Percentiles rank a stretch among this genome's conserved stretches.
phyloP scores from a whole-genome alignment of 1,140 invertebrate species.

The Drosophila rufa region DNA sequence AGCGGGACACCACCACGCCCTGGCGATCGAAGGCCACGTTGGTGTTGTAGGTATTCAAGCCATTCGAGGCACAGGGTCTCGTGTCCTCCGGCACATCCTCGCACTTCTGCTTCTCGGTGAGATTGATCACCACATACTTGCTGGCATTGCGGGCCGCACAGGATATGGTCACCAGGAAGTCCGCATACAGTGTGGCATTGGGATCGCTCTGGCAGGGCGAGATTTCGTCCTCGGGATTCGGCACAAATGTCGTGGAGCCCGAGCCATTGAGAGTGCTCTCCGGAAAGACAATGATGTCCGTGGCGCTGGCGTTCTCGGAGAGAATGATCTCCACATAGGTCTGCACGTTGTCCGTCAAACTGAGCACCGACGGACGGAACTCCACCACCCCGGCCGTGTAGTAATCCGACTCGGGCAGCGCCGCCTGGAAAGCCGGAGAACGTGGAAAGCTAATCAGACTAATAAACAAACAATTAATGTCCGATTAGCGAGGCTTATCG shows the following conservation, averaged over 20 bases:
- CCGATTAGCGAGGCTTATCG: slow-evolving; percentile 15
- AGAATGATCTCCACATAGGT: slow-evolving; percentile 68
- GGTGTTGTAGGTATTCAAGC: slow-evolving; percentile 88
- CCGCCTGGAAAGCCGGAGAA: slow-evolving; percentile 64
- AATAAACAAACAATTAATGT: slow-evolving; percentile 22
- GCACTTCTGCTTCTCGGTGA: slow-evolving; percentile 88
- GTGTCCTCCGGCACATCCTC: slow-evolving; percentile 71
- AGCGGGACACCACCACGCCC: slow-evolving; percentile 87
- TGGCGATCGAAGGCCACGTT: slow-evolving; percentile 90
- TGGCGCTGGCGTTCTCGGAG: slow-evolving; percentile 66
- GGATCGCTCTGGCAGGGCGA: slow-evolving; percentile 66
- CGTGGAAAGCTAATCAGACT: slow-evolving; percentile 7
- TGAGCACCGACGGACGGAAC: slow-evolving; percentile 54
- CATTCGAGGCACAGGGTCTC: slow-evolving; percentile 77
- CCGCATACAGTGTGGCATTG: slow-evolving; percentile 22
- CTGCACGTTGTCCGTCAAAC: slow-evolving; percentile 47
- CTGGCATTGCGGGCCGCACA: slow-evolving; percentile 60
- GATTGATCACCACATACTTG: slow-evolving; percentile 90
- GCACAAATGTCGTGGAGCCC: slow-evolving; percentile 57
- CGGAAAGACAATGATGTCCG: slow-evolving; percentile 94
- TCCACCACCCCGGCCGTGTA: slow-evolving; percentile 87
- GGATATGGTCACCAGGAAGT: slow-evolving; percentile 64
- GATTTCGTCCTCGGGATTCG: slow-evolving; percentile 29
- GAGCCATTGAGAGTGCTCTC: slow-evolving; percentile 87
- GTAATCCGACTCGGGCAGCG: slow-evolving; percentile 68